Evolutionary conservation across 2,113 vertebrate genomes (phyloP).

Genomic region (Eolophus roseicapilla): DNA sequence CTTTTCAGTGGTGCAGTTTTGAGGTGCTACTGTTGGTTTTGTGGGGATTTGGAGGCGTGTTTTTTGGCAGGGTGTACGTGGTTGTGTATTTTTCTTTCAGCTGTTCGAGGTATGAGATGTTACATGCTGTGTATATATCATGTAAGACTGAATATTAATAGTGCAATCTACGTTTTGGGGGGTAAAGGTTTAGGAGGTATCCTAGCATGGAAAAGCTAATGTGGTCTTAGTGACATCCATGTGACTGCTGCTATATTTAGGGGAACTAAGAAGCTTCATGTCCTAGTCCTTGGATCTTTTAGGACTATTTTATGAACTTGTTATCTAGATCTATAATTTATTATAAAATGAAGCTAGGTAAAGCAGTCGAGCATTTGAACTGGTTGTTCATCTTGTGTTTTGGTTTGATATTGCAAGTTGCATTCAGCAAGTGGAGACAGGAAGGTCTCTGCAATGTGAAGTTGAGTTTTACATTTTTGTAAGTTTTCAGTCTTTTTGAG

Average conservation of each 20-base stretch:
- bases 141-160: neutral
- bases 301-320: neutral
- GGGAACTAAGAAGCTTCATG: constrained; percentile 32
- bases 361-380: neutral
- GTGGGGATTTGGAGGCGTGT: neutral
- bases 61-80: neutral
- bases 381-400: neutral
- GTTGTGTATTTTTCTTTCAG: neutral
- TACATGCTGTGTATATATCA: neutral
- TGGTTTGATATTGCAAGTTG: neutral
- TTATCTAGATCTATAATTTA: neutral
- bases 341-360: neutral
- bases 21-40: neutral
- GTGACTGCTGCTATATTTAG: constrained; percentile 42
- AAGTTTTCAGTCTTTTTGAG: neutral
- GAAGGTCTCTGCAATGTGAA: neutral
- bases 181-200: neutral
- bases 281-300: constrained; percentile 3
- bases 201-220: neutral
- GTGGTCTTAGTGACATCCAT: neutral
- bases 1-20: neutral
- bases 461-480: neutral
- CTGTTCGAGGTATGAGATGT: neutral
- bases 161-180: neutral
- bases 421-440: neutral